Evolutionary conservation across 2,113 vertebrate species (phyloP), one percentile per base, ranked within the genome.

Genomic region (Lamprologus lemairii): DNA sequence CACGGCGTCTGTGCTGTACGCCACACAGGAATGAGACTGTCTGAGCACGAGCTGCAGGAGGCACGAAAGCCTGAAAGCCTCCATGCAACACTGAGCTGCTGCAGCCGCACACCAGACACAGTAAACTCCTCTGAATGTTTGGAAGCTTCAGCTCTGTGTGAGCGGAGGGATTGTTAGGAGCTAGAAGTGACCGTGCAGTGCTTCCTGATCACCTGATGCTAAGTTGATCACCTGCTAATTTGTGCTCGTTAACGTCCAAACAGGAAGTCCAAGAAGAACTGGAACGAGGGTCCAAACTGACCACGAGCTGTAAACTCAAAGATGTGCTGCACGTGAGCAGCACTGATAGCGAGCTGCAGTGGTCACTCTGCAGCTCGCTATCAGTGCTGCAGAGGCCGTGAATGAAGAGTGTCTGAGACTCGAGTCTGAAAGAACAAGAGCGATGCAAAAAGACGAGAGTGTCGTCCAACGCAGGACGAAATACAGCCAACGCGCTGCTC

Each of bases 401-500:
- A 16, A 2, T 23, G 37, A 71, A 2, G 5, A 3, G 65, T 6
- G 13, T 73, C 13, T 26, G 68, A 45, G 8, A 17, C 40, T 47
- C 6, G 40, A 47, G 8, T 73, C 14, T 1, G 3, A 73, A 73
- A 73, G 42, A 73, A 45, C 21, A 7, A 2, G 21, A 68, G 21
- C 4, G 16, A 45, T 4, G 21, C 21, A 17, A 47, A 45, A 47
- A 7, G 31, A 33, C 31, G 40, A 45, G 63, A 23, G 37, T 3
- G 37, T 73, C 37, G 6, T 10, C 68, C 21, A 47, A 47, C 3
- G 0, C 35, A 40, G 35, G 54, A 26, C 21, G 21, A 73, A 26
- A 45, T 0, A 73, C 9, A 1, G 13, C 23, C 40, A 31, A 17
- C 26, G 5, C 14, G 8, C 3, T 1, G 37, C 37, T 16, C 13